phyloP scores from a whole-genome alignment of 2,888 invertebrate species.

The Rhamphomyia laevipes region DNA sequence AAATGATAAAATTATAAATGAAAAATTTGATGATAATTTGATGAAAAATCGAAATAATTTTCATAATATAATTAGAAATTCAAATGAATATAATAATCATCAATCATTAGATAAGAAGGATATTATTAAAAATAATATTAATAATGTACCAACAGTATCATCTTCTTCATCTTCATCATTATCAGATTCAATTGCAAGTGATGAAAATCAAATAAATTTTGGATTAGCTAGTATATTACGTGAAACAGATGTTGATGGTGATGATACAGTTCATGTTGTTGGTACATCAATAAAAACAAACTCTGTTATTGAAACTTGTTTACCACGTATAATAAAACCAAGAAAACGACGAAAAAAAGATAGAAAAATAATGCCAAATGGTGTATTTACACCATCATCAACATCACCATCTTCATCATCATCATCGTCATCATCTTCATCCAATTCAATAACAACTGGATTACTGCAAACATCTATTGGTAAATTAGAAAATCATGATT shows the following conservation, averaged over 20 bases:
- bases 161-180: constrained; percentile 33
- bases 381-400: constrained; percentile 16
- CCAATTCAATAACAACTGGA: constrained; percentile 7
- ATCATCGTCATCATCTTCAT: constrained; percentile 19
- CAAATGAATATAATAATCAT: constrained; percentile 31
- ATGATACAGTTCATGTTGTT: neutral
- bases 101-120: neutral
- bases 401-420: constrained; percentile 19
- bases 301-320: constrained; percentile 48
- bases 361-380: constrained; percentile 42
- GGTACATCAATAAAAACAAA: neutral
- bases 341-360: constrained; percentile 84
- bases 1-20: constrained; percentile 14
- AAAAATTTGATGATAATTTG: constrained; percentile 13
- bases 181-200: constrained; percentile 61
- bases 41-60: constrained; percentile 21
- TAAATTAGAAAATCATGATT: no score
- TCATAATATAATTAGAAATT: neutral
- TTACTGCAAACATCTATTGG: neutral
- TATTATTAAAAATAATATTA: neutral
- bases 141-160: neutral
- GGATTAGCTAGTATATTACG: neutral
- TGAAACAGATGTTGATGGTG: no score
- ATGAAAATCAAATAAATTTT: constrained; percentile 52
- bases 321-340: constrained; percentile 81